Conservation (phyloP, 1,140 invertebrate genomes). For the Argopecten irradians region DNA sequence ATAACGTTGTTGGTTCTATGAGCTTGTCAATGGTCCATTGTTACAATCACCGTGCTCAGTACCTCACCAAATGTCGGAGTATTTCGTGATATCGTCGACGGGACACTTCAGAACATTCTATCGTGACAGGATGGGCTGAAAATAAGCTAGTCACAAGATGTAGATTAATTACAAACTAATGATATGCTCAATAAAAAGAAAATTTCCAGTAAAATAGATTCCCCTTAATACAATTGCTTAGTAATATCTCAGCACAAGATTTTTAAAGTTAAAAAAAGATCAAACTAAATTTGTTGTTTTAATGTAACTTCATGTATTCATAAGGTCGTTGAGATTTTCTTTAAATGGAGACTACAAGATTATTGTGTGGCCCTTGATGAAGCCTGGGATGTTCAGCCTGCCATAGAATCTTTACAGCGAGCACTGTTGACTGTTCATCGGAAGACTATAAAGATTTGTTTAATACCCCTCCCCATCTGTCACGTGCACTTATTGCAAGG, state of each 20-base stretch:
- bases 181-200: too few relatives aligned
- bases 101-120: not conserved
- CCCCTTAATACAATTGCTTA: too few relatives aligned
- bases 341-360: not conserved
- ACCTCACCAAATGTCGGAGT: slow-evolving; percentile 12
- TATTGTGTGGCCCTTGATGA: not conserved
- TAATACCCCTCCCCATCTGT: slow-evolving; percentile 14
- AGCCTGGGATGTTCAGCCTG: not conserved
- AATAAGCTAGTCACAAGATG: not conserved
- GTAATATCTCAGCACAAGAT: too few relatives aligned
- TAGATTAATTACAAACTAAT: too few relatives aligned
- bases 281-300: not conserved
- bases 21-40: slow-evolving; percentile 13
- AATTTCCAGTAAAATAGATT: too few relatives aligned
- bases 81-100: not conserved
- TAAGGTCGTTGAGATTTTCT: not conserved
- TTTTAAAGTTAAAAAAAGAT: not conserved
- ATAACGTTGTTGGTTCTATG: not conserved
- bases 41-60: not conserved
- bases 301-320: not conserved
- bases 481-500: not conserved
- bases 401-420: not conserved
- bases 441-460: slow-evolving; percentile 8
- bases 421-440: not conserved
- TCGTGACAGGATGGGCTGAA: not conserved